Evolutionary conservation across 2,113 vertebrate genomes (phyloP), one percentile per base, ranked within the genome.

Genomic region (Lamprologus ornatipinnis): DNA sequence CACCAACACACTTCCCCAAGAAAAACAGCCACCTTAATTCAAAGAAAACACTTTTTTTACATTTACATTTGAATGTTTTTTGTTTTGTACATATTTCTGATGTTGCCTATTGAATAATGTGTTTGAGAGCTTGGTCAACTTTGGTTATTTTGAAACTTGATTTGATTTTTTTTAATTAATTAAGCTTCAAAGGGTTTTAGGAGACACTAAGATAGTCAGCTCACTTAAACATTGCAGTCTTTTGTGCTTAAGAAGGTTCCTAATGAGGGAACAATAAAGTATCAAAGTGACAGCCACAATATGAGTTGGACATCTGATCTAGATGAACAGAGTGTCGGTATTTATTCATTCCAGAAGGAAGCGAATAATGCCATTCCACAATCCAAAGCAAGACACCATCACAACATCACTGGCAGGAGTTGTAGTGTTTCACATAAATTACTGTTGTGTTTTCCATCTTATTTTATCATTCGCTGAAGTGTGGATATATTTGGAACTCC

Each of bases 191-290:
- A 28, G 8, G 17, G 9, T 90, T 85, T 87, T 86, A 92, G 82
- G 58, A 87, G 33, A 89, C 93, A 92, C 80, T 79, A 68, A 17
- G n/a, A 2, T 8, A 54, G 75, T 91, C 73, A 86, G 85, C 85
- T 91, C 21, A 2, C 40, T 73, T 47, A 75, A 75, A 75, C 8
- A 9, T 5, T 28, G 40, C 2, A 75, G 68, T 75, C 40, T 75
- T 47, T 45, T 10, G 21, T 47, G 68, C 40, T 70, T 23, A 15
- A 42, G 13, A 70, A 70, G 14, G 40, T 47, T 28, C 68, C 40
- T 75, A 75, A 28, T 47, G 14, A 47, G 14, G 3, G 40, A 7
- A 28, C 40, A 45, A 47, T 28, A 23, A 75, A 28, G 40, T 0
- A 75, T 75, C 3, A 28, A 28, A 47, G 68, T 73, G 40, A 9